A percentile compares a stretch with the other conserved stretches of the same genome.
phyloP scores from a whole-genome alignment of 2,797 vertebrate genomes.

The Enteromius afrohamiltoni region DNA sequence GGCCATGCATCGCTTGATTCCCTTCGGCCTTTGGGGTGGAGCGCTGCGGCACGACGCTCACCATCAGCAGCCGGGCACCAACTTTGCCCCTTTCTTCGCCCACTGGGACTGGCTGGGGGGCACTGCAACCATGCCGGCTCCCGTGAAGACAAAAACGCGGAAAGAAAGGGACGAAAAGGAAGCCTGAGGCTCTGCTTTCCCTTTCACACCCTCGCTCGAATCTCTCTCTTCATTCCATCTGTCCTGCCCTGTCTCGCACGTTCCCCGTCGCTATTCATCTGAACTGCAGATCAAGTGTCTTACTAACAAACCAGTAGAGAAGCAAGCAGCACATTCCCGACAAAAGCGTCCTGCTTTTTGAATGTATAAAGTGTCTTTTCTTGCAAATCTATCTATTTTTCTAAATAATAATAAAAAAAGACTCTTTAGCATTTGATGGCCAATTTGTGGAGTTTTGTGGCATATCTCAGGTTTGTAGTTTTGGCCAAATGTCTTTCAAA shows the following conservation, averaged over 20 bases:
- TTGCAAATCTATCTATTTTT: constrained; percentile 59
- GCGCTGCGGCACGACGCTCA: constrained; percentile 79
- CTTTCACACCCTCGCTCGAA: constrained; percentile 13
- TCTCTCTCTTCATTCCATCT: constrained; percentile 9
- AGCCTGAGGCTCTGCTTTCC: constrained; percentile 56
- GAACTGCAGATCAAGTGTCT: constrained; percentile 35
- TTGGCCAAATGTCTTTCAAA: constrained; percentile 40
- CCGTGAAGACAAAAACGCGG: constrained; percentile 7
- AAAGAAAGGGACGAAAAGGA: constrained; percentile 54
- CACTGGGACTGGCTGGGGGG: constrained; percentile 85
- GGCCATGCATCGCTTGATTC: constrained; percentile 80
- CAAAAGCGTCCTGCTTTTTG: neutral
- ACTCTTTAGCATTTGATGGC: constrained; percentile 32
- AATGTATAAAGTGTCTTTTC: constrained; percentile 51
- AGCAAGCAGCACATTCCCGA: neutral
- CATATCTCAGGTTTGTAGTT: constrained; percentile 54
- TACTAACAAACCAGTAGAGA: constrained; percentile 43
- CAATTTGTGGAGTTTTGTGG: constrained; percentile 38
- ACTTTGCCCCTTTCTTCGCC: constrained; percentile 83
- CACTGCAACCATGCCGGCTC: constrained; percentile 58
- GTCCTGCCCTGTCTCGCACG: constrained; percentile 38
- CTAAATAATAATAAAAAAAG: constrained; percentile 34
- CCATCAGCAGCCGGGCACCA: constrained; percentile 78
- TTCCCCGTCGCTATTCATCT: constrained; percentile 35
- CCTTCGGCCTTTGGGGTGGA: constrained; percentile 82